These are phyloP conservation scores for Phalacrocorax aristotelis DNA, from an alignment of 2,113 vertebrate genomes.

Conservation along the genomic window DNA sequence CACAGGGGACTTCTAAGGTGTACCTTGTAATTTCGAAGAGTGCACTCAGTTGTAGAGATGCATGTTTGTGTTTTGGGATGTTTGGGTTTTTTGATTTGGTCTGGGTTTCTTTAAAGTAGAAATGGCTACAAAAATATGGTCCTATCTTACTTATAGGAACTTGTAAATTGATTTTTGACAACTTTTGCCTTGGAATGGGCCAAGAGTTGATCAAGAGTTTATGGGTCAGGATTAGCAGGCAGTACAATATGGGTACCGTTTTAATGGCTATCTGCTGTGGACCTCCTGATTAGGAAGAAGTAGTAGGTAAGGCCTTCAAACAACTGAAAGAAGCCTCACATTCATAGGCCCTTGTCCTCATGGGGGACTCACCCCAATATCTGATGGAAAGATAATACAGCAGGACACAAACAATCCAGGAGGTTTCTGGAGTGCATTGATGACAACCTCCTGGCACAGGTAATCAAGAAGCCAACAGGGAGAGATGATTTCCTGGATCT, in stretches of 20 bases:
- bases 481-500: background rate
- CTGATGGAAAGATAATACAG: background rate
- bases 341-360: background rate
- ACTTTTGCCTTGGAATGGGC: background rate
- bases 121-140: background rate
- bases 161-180: background rate
- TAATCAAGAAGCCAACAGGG: background rate
- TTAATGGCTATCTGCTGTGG: background rate
- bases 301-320: background rate
- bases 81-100: background rate
- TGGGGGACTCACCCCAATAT: rapidly evolving
- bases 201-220: background rate
- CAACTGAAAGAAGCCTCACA: background rate
- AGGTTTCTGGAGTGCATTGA: background rate
- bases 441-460: background rate
- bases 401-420: background rate
- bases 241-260: background rate
- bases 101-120: background rate
- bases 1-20: background rate
- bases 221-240: background rate
- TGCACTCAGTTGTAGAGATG: background rate
- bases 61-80: background rate
- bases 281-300: background rate
- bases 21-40: background rate
- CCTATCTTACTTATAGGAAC: background rate